Percentiles rank a stretch among this genome's conserved stretches.
Conservation (phyloP, 2,797 vertebrate species). For the Vultur gryphus region DNA sequence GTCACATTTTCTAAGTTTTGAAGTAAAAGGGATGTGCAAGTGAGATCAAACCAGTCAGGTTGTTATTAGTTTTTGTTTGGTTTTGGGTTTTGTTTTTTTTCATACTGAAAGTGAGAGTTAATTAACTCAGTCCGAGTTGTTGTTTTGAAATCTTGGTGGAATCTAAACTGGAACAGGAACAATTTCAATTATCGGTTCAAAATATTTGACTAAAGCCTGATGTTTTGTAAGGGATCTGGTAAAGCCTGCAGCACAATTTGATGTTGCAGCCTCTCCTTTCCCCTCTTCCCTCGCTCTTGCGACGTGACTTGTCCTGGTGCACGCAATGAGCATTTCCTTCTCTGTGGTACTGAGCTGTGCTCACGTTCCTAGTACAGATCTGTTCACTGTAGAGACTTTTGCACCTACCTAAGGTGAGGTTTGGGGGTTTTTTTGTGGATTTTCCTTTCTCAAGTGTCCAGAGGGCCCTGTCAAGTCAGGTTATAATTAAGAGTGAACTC, state of each 20-base stretch:
- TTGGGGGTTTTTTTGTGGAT: not conserved
- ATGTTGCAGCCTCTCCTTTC: not conserved
- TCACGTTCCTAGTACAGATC: rapidly evolving
- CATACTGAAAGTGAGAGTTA: not conserved
- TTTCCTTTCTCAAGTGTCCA: not conserved
- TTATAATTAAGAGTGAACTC: not conserved
- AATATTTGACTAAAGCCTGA: not conserved
- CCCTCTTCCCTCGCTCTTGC: rapidly evolving
- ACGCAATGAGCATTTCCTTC: rapidly evolving
- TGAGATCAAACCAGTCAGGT: not conserved
- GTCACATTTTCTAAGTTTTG: not conserved
- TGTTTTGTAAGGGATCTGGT: not conserved
- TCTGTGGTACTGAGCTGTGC: not conserved
- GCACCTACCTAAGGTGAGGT: not conserved
- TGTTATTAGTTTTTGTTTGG: not conserved
- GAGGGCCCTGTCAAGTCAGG: not conserved
- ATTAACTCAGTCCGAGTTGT: not conserved
- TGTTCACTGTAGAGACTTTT: not conserved
- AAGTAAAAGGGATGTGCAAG: not conserved
- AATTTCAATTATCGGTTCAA: not conserved
- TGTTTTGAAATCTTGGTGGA: not conserved
- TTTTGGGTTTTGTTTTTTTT: not conserved
- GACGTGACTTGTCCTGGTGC: rapidly evolving
- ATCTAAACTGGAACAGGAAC: not conserved
- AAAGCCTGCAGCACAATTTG: not conserved